phyloP scores from a whole-genome alignment of 1,140 invertebrate species.

The Drosophila setifemur region DNA sequence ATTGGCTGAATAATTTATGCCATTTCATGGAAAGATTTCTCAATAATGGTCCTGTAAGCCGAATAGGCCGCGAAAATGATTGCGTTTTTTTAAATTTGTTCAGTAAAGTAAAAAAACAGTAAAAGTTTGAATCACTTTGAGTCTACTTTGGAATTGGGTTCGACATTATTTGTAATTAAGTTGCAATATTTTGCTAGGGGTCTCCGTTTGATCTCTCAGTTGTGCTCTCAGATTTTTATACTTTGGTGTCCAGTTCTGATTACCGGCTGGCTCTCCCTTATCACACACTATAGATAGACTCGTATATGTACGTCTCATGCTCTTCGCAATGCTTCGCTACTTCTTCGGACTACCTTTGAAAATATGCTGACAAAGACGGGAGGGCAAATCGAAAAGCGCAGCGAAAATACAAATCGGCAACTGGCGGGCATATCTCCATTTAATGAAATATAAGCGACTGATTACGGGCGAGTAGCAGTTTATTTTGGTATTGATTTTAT shows the following conservation, averaged over 20 bases:
- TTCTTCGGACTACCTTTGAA: slow-evolving; percentile 38
- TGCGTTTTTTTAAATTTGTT: too few relatives aligned
- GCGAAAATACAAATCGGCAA: slow-evolving; percentile 19
- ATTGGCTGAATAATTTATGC: too few relatives aligned
- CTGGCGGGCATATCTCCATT: slow-evolving; percentile 42
- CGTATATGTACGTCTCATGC: not conserved
- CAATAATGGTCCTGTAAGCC: too few relatives aligned
- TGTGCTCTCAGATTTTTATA: not conserved
- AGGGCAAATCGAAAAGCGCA: slow-evolving; percentile 46
- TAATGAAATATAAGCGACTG: slow-evolving; percentile 63
- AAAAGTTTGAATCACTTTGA: too few relatives aligned
- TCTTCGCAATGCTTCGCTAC: slow-evolving; percentile 2
- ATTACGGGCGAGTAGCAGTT: slow-evolving; percentile 64
- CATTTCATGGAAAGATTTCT: too few relatives aligned
- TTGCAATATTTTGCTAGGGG: too few relatives aligned
- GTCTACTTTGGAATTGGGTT: too few relatives aligned
- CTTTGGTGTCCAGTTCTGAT: slow-evolving; percentile 30
- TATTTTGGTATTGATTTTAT: slow-evolving; percentile 54
- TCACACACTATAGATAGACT: too few relatives aligned
- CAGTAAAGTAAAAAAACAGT: too few relatives aligned
- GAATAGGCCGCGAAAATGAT: too few relatives aligned
- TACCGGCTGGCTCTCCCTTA: slow-evolving; percentile 41
- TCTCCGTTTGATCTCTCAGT: too few relatives aligned
- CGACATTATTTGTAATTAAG: not conserved
- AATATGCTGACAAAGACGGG: slow-evolving; percentile 60